Evolutionary conservation across 2,113 vertebrate genomes (phyloP).

Genomic region (Cepphus grylle): DNA sequence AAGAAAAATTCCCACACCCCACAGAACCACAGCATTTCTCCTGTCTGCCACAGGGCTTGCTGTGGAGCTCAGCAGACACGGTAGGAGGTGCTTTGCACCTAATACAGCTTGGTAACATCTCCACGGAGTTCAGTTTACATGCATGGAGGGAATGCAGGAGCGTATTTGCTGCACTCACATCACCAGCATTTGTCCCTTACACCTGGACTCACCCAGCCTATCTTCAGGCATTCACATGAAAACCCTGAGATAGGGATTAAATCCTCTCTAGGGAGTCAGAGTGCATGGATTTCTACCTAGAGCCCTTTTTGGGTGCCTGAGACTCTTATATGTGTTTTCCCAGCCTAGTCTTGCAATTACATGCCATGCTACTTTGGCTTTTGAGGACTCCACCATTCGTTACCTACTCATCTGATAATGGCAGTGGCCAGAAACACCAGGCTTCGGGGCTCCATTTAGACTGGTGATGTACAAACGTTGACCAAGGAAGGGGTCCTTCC

Average conservation of each 20-base stretch:
- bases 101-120: not conserved
- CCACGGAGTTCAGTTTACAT: not conserved
- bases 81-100: not conserved
- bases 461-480: not conserved
- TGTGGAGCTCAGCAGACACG: fast-evolving
- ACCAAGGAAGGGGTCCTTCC: not conserved
- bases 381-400: not conserved
- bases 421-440: not conserved
- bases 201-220: not conserved
- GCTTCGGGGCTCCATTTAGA: not conserved
- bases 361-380: not conserved
- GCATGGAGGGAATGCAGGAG: not conserved
- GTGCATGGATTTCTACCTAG: not conserved
- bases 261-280: not conserved
- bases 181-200: not conserved
- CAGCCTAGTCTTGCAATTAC: not conserved
- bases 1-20: not conserved
- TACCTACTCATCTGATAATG: not conserved
- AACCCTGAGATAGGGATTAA: not conserved
- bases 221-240: not conserved
- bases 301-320: not conserved
- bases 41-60: not conserved
- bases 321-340: not conserved
- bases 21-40: not conserved
- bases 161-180: not conserved